Evolutionary conservation across 2,797 vertebrate species (phyloP).

Genomic region (Leptoclinus maculatus): DNA sequence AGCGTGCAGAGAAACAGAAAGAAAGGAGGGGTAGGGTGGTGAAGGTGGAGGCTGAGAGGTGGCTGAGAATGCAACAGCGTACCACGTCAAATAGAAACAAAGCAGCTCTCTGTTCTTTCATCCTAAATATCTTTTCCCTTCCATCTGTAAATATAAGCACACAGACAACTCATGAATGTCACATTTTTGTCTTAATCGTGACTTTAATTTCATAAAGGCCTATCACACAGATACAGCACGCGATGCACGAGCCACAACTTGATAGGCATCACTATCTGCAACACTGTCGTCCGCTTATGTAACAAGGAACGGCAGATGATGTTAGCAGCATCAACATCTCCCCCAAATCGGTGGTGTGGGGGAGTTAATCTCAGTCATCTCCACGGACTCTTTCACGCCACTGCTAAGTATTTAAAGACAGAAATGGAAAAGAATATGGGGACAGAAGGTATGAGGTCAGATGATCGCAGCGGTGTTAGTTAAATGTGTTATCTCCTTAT

Average conservation of each 20-base stretch:
- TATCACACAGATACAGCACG: not conserved
- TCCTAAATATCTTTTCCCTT: slow-evolving; percentile 4
- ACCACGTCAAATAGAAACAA: slow-evolving; percentile 41
- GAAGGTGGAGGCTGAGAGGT: slow-evolving; percentile 4
- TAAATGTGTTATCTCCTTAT: slow-evolving; percentile 66
- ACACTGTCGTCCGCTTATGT: slow-evolving; percentile 18
- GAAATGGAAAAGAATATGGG: slow-evolving; percentile 34
- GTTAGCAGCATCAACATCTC: slow-evolving; percentile 11
- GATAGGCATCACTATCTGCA: not conserved
- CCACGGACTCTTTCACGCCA: slow-evolving; percentile 33
- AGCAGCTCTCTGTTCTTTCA: slow-evolving; percentile 23
- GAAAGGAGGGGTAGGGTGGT: slow-evolving; percentile 11
- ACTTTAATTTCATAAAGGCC: slow-evolving; percentile 16
- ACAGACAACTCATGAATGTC: slow-evolving; percentile 21
- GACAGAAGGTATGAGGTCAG: slow-evolving; percentile 57
- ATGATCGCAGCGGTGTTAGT: slow-evolving; percentile 58
- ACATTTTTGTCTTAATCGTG: slow-evolving; percentile 5
- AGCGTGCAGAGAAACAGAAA: slow-evolving; percentile 54
- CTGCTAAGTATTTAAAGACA: slow-evolving; percentile 33
- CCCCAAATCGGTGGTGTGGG: slow-evolving; percentile 31
- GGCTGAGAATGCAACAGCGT: slow-evolving; percentile 22
- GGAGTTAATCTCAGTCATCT: slow-evolving; percentile 32
- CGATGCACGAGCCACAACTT: slow-evolving; percentile 3
- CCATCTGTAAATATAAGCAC: slow-evolving; percentile 7
- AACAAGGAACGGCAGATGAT: slow-evolving; percentile 24